Conservation (phyloP, 2,113 vertebrate species). For the Tupaia chinensis region DNA sequence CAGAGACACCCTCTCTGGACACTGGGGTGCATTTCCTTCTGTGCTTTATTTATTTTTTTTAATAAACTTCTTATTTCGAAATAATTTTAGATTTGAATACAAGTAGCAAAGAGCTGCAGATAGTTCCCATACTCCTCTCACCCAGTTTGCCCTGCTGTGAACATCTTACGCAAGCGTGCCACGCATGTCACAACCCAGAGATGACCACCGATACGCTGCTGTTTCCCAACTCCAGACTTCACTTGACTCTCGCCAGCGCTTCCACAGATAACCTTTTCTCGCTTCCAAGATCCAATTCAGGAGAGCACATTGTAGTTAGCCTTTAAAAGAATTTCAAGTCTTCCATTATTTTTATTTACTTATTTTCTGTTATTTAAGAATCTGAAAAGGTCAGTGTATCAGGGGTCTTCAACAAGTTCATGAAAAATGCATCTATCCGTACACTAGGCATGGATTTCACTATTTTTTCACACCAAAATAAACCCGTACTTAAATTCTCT, state of each 20-base stretch:
- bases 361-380: background rate
- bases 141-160: background rate
- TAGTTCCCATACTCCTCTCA: background rate
- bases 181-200: background rate
- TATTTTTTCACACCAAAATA: too few species aligned
- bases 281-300: background rate
- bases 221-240: background rate
- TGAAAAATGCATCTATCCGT: too few species aligned
- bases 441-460: too few species aligned
- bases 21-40: background rate
- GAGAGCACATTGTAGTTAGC: background rate
- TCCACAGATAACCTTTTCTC: background rate
- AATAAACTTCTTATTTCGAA: background rate
- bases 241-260: background rate
- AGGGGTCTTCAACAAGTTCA: too few species aligned
- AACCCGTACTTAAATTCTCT: too few species aligned
- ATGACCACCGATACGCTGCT: accelerated
- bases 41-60: background rate
- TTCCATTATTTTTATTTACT: background rate
- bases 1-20: background rate
- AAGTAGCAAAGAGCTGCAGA: background rate
- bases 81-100: background rate
- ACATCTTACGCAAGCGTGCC: accelerated
- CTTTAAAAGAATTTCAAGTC: background rate
- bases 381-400: background rate